phyloP scores from a whole-genome alignment of 2,797 vertebrate genomes.

The Peromyscus attwateri region DNA sequence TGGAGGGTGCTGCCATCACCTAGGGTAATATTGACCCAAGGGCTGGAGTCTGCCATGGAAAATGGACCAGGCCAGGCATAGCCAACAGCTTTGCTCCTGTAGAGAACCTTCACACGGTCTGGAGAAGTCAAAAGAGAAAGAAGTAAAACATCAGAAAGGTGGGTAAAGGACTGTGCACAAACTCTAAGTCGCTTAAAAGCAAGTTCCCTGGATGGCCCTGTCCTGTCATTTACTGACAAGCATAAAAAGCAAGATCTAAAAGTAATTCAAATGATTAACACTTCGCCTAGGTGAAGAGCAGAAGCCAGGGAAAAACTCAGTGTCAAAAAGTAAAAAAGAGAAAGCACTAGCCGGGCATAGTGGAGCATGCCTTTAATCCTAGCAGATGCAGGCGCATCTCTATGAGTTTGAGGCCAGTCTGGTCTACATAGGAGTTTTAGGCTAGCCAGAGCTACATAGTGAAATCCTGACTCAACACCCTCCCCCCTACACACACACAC shows the following conservation, averaged over 20 bases:
- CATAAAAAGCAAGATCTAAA: slow-evolving; percentile 20
- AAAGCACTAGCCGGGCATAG: not conserved
- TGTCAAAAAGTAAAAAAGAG: not conserved
- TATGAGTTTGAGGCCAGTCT: not conserved
- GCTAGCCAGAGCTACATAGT: not conserved
- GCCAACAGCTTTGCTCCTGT: slow-evolving; percentile 93
- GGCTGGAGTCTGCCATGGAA: slow-evolving; percentile 89
- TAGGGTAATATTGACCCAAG: slow-evolving; percentile 96
- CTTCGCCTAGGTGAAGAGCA: not conserved
- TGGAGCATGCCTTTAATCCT: not conserved
- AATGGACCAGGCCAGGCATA: slow-evolving; percentile 94
- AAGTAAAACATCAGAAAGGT: slow-evolving; percentile 76
- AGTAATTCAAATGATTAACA: not conserved
- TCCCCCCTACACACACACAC: not conserved
- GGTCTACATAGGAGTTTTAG: not conserved
- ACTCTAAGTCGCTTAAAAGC: slow-evolving; percentile 60
- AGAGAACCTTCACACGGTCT: slow-evolving; percentile 94
- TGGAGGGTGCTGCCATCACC: slow-evolving; percentile 94
- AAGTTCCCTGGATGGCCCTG: not conserved
- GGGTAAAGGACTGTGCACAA: slow-evolving; percentile 61
- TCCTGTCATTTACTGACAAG: not conserved
- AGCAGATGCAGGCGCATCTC: not conserved
- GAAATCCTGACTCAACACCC: not conserved
- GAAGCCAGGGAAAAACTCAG: not conserved
- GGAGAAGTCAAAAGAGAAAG: slow-evolving; percentile 80